A percentile compares a stretch with the other conserved stretches of the same genome.
Evolutionary conservation across 2,113 vertebrate genomes (phyloP).

Genomic region (Percopsis transmontana): DNA sequence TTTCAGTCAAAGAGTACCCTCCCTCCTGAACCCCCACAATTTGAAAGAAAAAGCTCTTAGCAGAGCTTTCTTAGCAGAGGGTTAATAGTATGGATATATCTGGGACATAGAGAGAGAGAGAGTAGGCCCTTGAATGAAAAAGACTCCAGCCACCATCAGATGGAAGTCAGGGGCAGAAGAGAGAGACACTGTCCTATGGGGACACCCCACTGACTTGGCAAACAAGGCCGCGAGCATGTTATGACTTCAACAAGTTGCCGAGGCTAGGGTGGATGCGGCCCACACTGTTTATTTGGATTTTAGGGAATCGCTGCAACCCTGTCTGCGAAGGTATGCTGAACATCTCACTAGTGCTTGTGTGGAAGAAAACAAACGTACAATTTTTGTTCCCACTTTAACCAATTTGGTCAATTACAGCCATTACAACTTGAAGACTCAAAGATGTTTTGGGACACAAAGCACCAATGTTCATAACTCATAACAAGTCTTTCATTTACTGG

Average conservation of each 20-base stretch:
- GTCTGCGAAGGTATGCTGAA: slow-evolving; percentile 48
- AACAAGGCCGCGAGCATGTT: slow-evolving; percentile 51
- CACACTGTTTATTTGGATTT: slow-evolving; percentile 56
- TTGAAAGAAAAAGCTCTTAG: slow-evolving; percentile 65
- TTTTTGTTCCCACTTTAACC: slow-evolving; percentile 62
- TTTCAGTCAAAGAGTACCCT: slow-evolving; percentile 53
- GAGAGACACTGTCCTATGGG: slow-evolving; percentile 47
- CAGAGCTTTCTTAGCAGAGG: slow-evolving; percentile 2
- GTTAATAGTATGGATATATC: slow-evolving; percentile 72
- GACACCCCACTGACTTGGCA: slow-evolving; percentile 40
- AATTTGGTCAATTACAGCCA: slow-evolving; percentile 68
- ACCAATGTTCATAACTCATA: slow-evolving; percentile 60
- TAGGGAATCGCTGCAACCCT: slow-evolving; percentile 24
- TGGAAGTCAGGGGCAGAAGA: slow-evolving; percentile 23
- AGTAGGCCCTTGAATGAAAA: slow-evolving; percentile 43
- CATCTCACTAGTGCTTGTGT: slow-evolving; percentile 49
- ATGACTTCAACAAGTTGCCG: slow-evolving; percentile 57
- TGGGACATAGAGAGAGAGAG: slow-evolving; percentile 43
- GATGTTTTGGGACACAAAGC: slow-evolving; percentile 60
- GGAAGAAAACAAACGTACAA: slow-evolving; percentile 46
- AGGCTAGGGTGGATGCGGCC: slow-evolving; percentile 37
- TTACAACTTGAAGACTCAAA: slow-evolving; percentile 59
- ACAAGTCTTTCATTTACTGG: slow-evolving; percentile 48
- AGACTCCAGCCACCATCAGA: slow-evolving; percentile 17
- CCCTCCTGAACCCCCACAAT: slow-evolving; percentile 42